A percentile compares a stretch with the other conserved stretches of the same genome.
Conservation (phyloP, 2,797 vertebrate genomes). For the Schizopygopsis pylzovi region DNA sequence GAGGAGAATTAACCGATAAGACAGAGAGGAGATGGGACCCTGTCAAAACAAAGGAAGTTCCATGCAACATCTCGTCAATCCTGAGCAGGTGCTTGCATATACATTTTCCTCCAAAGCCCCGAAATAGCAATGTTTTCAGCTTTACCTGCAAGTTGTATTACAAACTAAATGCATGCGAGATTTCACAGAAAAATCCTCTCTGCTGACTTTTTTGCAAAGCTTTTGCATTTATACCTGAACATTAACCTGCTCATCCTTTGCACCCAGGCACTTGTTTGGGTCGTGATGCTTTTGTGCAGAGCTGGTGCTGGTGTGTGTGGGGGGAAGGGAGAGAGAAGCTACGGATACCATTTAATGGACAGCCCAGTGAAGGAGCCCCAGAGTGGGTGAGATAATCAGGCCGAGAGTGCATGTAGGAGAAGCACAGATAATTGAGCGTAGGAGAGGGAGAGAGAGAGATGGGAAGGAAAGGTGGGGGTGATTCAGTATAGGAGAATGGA, state of each 20-base stretch:
- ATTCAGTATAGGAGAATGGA: slow-evolving; percentile 51
- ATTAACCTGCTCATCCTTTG: slow-evolving; percentile 40
- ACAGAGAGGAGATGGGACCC: slow-evolving; percentile 65
- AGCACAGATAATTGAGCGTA: slow-evolving; percentile 54
- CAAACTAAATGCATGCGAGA: not conserved
- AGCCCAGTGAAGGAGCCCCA: slow-evolving; percentile 68
- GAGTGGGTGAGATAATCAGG: slow-evolving; percentile 79
- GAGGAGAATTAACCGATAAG: slow-evolving; percentile 66
- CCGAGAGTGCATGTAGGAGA: slow-evolving; percentile 69
- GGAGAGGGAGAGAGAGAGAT: slow-evolving; percentile 43
- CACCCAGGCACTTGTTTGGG: slow-evolving; percentile 11
- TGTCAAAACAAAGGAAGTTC: slow-evolving; percentile 63
- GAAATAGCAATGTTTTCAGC: not conserved
- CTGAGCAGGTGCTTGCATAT: slow-evolving; percentile 21
- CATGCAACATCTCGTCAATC: slow-evolving; percentile 18
- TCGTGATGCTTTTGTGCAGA: slow-evolving; percentile 25
- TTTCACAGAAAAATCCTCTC: slow-evolving; percentile 2
- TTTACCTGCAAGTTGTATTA: not conserved
- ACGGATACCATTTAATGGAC: slow-evolving; percentile 76
- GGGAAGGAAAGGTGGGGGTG: slow-evolving; percentile 27
- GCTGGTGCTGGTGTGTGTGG: slow-evolving; percentile 54
- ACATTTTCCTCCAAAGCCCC: slow-evolving; percentile 59
- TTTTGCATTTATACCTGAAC: slow-evolving; percentile 31
- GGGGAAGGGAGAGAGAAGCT: slow-evolving; percentile 51
- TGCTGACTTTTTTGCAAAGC: not conserved